Conservation (phyloP, 2,888 invertebrate genomes). For the Diplazon laetatorius region DNA sequence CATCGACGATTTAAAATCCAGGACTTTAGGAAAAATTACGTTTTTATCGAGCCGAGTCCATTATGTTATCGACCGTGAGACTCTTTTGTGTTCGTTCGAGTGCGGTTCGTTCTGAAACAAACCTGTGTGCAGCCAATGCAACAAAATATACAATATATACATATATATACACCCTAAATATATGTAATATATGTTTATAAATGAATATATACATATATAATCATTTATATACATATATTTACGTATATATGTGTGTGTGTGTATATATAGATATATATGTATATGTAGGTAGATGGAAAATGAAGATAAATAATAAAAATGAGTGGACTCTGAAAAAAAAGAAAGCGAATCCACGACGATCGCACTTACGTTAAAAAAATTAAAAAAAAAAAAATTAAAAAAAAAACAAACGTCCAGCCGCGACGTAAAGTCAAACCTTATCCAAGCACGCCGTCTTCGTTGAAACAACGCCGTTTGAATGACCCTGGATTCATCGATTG, state of each 20-base stretch:
- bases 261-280: conserved; percentile 4
- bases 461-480: conserved; percentile 22
- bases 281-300: conserved; percentile 35
- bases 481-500: background rate
- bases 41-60: conserved; percentile 3
- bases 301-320: conserved; percentile 41
- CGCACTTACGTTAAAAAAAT: conserved; percentile 49
- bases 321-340: conserved; percentile 32
- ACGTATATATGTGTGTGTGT: conserved; percentile 14
- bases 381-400: no score
- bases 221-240: conserved; percentile 2
- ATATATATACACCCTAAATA: conserved; percentile 19
- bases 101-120: conserved; percentile 57
- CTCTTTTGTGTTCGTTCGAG: conserved; percentile 60
- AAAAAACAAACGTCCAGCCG: no score
- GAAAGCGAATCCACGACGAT: conserved; percentile 50
- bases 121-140: conserved; percentile 61
- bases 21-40: conserved; percentile 16
- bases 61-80: conserved; percentile 38
- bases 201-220: conserved; percentile 18
- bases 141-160: conserved; percentile 43
- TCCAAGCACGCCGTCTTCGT: conserved; percentile 21
- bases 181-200: background rate
- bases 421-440: background rate
- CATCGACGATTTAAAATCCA: conserved; percentile 1